phyloP scores from a whole-genome alignment of 2,113 vertebrate species.

The Acanthisitta chloris region DNA sequence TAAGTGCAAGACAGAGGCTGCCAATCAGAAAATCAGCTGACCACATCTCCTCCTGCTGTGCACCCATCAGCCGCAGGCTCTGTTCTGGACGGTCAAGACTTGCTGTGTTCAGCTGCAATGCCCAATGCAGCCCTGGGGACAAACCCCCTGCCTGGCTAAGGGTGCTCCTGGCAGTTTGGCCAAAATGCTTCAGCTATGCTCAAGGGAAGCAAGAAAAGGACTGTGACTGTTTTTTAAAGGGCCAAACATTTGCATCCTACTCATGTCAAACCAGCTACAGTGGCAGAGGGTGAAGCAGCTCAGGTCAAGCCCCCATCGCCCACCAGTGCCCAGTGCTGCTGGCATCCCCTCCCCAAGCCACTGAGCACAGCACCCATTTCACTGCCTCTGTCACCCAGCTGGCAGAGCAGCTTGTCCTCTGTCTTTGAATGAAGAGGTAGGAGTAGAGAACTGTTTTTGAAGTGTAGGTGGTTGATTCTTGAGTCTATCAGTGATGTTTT shows the following conservation, averaged over 20 bases:
- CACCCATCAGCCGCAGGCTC: accelerated
- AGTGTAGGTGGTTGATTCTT: background rate
- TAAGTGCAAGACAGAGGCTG: background rate
- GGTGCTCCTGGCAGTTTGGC: background rate
- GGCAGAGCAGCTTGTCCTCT: background rate
- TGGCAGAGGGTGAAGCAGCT: background rate
- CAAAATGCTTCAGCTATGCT: background rate
- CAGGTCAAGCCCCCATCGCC: background rate
- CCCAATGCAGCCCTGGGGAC: background rate
- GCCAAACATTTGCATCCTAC: background rate
- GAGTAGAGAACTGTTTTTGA: background rate
- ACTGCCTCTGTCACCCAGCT: background rate
- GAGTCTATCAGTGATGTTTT: background rate
- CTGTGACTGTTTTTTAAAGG: background rate
- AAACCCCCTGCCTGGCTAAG: background rate
- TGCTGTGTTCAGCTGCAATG: accelerated
- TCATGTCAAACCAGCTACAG: accelerated
- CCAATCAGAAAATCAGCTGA: background rate
- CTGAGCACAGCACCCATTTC: accelerated
- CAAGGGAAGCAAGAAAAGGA: background rate
- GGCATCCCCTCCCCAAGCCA: background rate
- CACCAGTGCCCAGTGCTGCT: background rate
- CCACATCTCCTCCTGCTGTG: background rate
- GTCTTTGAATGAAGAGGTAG: background rate
- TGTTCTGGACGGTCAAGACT: background rate